phyloP scores from a whole-genome alignment of 2,797 vertebrate species.

The Gila robusta region DNA sequence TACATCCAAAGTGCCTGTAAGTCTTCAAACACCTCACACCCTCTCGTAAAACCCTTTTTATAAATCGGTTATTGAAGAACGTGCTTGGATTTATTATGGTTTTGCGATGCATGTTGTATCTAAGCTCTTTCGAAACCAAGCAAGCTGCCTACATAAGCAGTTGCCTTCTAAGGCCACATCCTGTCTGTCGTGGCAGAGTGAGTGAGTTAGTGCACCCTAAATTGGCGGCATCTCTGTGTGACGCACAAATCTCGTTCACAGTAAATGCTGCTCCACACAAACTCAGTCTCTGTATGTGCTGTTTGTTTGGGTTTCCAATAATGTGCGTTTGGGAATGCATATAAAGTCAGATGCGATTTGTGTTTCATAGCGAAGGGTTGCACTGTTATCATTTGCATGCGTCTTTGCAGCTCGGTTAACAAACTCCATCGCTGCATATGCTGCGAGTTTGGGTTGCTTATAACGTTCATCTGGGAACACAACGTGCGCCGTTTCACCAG shows the following conservation, averaged over 20 bases:
- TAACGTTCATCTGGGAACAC: no score
- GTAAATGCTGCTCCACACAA: no score
- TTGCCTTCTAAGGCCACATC: not conserved
- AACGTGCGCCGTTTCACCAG: no score
- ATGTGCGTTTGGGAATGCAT: no score
- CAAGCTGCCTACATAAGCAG: not conserved
- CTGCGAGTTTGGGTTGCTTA: no score
- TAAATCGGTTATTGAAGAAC: not conserved
- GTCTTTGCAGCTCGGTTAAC: no score
- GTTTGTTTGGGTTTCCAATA: no score
- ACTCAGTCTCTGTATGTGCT: no score
- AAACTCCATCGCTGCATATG: no score
- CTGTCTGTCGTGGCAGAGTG: not conserved
- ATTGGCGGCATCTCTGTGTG: not conserved
- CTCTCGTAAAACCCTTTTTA: not conserved
- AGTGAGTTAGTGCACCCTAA: not conserved
- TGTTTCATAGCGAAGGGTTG: no score
- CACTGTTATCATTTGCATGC: no score
- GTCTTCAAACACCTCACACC: conserved; percentile 64
- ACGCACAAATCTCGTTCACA: not conserved
- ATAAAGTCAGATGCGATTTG: no score
- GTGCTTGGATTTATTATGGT: not conserved
- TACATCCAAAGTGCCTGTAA: conserved; percentile 96
- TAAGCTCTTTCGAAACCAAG: not conserved
- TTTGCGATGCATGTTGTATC: not conserved